Evolutionary conservation across 2,797 vertebrate species (phyloP).

Genomic region (Halcyon smyrnensis): DNA sequence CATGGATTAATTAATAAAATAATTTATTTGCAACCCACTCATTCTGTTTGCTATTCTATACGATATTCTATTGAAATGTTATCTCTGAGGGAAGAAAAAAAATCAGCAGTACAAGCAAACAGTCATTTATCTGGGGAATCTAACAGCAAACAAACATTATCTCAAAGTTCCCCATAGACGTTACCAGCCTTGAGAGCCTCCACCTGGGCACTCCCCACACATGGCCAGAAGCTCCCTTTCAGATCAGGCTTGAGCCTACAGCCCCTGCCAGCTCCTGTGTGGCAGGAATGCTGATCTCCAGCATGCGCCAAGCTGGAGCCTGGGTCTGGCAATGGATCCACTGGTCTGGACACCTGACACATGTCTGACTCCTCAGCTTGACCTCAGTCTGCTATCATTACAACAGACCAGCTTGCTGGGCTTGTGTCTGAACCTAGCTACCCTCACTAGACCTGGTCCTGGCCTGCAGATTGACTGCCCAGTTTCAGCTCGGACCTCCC

Average conservation of each 20-base stretch:
- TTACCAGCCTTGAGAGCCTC: not conserved
- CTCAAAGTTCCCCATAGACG: not conserved
- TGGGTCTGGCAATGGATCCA: not conserved
- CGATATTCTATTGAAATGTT: not conserved
- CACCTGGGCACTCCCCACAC: accelerated
- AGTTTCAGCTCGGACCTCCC: not conserved
- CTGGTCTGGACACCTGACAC: not conserved
- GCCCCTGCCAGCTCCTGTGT: not conserved
- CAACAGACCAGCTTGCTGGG: not conserved
- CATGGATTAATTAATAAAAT: not conserved
- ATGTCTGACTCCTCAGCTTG: not conserved
- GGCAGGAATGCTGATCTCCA: not conserved
- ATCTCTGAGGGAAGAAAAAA: not conserved
- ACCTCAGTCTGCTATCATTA: not conserved
- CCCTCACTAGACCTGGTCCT: not conserved
- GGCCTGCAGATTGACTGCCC: not conserved
- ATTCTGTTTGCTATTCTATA: not conserved
- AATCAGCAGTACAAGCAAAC: not conserved
- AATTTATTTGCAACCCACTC: not conserved
- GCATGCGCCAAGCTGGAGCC: not conserved
- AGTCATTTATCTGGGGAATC: not conserved
- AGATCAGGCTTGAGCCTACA: not conserved
- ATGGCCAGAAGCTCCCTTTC: not conserved
- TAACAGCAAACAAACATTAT: not conserved
- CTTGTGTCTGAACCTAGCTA: not conserved